A percentile compares a stretch with the other conserved stretches of the same genome.
phyloP scores from a whole-genome alignment of 2,888 invertebrate genomes.

The Aphodius sticticus region DNA sequence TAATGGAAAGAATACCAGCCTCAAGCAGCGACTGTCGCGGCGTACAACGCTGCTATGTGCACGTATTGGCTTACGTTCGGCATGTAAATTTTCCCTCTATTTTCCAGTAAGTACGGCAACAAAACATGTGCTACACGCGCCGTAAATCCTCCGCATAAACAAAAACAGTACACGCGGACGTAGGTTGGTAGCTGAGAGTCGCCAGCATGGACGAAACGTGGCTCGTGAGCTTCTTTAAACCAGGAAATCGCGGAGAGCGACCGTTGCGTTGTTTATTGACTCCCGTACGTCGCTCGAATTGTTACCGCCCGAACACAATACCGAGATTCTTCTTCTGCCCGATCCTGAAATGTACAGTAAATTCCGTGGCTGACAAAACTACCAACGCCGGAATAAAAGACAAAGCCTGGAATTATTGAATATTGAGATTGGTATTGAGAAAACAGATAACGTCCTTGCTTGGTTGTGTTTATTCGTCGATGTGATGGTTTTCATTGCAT shows the following conservation, averaged over 20 bases:
- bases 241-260: slow-evolving; percentile 9
- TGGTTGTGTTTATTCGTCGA: not conserved
- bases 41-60: not conserved
- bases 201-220: slow-evolving; percentile 9
- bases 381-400: not conserved
- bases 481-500: not conserved
- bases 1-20: no score
- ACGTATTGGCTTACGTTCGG: slow-evolving; percentile 30
- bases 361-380: not conserved
- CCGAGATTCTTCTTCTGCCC: not conserved
- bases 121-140: slow-evolving; percentile 42
- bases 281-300: slow-evolving; percentile 14
- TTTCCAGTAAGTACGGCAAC: slow-evolving; percentile 33
- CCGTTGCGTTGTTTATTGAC: slow-evolving; percentile 19
- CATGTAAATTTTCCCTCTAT: slow-evolving; percentile 35
- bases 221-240: slow-evolving; percentile 25
- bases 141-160: slow-evolving; percentile 42
- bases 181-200: slow-evolving; percentile 9
- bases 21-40: not conserved
- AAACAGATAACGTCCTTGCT: not conserved
- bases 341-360: not conserved
- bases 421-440: slow-evolving; percentile 7
- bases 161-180: slow-evolving; percentile 33
- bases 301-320: not conserved
- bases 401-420: not conserved